Evolutionary conservation across 2,888 invertebrate species (phyloP).

Genomic region (Melinopterus prodromus): DNA sequence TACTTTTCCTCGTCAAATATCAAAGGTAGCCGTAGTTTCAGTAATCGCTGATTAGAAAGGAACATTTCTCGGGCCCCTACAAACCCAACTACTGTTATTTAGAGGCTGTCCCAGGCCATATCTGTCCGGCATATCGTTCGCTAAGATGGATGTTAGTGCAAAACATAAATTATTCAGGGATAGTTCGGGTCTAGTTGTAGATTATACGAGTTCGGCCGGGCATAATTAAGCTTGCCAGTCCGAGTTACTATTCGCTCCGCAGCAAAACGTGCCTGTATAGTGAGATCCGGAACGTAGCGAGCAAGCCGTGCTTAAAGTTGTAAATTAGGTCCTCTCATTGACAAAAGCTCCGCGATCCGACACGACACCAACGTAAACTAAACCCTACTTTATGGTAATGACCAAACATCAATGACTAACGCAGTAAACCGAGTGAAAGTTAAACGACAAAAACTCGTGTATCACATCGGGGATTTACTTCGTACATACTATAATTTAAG

Average conservation of each 20-base stretch:
- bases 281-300: neutral
- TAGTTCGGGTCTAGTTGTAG: neutral
- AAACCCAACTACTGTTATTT: no score
- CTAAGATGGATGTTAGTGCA: neutral
- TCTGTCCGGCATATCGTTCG: neutral
- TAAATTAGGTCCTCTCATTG: neutral
- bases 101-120: neutral
- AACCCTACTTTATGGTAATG: neutral
- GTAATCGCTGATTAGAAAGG: no score
- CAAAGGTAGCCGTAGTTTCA: no score
- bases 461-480: no score
- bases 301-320: neutral
- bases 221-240: conserved; percentile 4
- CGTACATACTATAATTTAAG: no score
- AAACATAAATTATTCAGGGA: conserved; percentile 4
- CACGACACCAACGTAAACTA: neutral
- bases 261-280: neutral
- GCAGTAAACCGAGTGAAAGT: neutral
- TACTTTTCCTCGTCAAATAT: no score
- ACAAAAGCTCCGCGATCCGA: neutral
- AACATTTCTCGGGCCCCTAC: no score
- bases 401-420: neutral
- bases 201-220: neutral
- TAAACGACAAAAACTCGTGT: neutral
- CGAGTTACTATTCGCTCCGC: neutral